These are phyloP conservation scores for Cantharis rufa DNA, from an alignment of 2,888 invertebrate genomes.

Conservation along the genomic window DNA sequence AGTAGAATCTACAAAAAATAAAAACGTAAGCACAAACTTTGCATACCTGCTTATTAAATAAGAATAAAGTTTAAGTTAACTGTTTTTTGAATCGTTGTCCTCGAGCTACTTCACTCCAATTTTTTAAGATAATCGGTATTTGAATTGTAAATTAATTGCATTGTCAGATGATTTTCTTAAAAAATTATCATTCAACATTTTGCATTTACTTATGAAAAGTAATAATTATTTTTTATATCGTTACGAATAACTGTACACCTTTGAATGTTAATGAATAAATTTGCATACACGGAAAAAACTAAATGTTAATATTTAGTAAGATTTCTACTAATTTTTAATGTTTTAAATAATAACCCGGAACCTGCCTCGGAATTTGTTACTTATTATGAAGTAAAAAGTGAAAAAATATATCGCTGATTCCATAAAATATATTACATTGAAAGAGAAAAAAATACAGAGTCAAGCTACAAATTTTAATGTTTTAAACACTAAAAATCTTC, in stretches of 20 bases:
- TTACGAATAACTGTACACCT: not conserved
- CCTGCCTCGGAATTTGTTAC: too few relatives aligned
- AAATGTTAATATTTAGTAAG: too few relatives aligned
- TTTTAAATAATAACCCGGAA: too few relatives aligned
- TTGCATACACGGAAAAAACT: too few relatives aligned
- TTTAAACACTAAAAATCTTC: too few relatives aligned
- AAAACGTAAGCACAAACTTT: not conserved
- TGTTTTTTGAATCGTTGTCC: slow-evolving; percentile 17
- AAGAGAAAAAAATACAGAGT: too few relatives aligned
- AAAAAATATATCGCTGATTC: too few relatives aligned
- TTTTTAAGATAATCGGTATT: slow-evolving; percentile 13
- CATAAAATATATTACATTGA: too few relatives aligned
- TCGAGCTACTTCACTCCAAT: slow-evolving; percentile 10
- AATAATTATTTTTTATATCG: not conserved
- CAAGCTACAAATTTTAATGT: too few relatives aligned
- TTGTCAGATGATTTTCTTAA: slow-evolving; percentile 19
- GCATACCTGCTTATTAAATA: slow-evolving; percentile 8
- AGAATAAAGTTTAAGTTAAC: slow-evolving; percentile 10
- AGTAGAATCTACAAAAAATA: not conserved
- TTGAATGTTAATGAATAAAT: not conserved
- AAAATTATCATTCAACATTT: not conserved
- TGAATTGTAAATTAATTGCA: slow-evolving; percentile 26
- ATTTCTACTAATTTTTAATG: too few relatives aligned
- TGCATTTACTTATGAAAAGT: not conserved
- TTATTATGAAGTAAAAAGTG: too few relatives aligned